Base-by-base conservation (phyloP, 2,888 invertebrate genomes). In the Cephus pygmeus region DNA sequence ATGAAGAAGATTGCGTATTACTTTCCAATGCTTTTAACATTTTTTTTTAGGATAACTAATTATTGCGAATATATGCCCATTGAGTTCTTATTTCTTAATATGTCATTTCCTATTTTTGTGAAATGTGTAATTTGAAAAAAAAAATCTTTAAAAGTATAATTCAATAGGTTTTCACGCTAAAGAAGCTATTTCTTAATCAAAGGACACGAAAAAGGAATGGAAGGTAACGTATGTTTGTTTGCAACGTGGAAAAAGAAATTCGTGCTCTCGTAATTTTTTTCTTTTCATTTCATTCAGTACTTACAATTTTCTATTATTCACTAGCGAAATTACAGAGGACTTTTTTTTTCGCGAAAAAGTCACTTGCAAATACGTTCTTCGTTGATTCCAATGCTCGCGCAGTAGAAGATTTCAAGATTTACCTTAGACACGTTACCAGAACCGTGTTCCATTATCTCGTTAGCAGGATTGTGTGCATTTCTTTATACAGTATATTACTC, bases 271-370 rank as follows among this genome's bases (percentile, higher is more conserved):
- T 33, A 12, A 68, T 68, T 11, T 75, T 33, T 69, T 73, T 73
- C 15, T 36, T 30, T 35, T 23, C 30, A 33, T 73, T 73, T 33
- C 35, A 34, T 76, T 56, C 56, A 23, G 2, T 71, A 34, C 71
- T 71, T 31, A 33, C 71, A 71, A 71, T 71, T 71, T 34, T 71
- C 71, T 71, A 71, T 71, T 71, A 71, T 31, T 71, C 12, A 30
- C 69, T 33, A 76, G 34, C 69, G 30, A 34, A 34, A 2, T 31
- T 71, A 30, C 23, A 12, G n/a, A 12, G 12, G 31, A 36, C 30
- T 30, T 31, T 68, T 15, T 68, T 11, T 12, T 23, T 23, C 9
- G 23, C 23, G 40, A 56, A 56, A 56, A 56, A 23, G 23, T 56
- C 56, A 56, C 56, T 56, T 9, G 56, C 23, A 23, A 56, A 56